Evolutionary conservation across 2,888 invertebrate species (phyloP).

Genomic region (Barypeithes pellucidus): DNA sequence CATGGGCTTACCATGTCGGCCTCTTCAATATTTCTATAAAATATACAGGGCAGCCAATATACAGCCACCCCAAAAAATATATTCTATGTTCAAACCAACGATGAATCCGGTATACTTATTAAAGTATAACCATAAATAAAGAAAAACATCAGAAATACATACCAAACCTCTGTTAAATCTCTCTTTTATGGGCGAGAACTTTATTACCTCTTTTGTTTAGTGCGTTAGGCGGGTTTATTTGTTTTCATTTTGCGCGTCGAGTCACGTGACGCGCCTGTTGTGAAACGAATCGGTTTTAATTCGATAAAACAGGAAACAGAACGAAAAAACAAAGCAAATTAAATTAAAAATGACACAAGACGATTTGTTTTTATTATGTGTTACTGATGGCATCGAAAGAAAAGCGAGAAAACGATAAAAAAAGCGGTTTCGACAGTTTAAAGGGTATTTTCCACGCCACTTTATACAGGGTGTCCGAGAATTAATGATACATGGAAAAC

Average conservation of each 20-base stretch:
- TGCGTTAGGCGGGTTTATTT: slow-evolving; percentile 36
- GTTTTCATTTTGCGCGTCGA: slow-evolving; percentile 48
- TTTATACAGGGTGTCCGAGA: background rate
- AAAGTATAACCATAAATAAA: background rate
- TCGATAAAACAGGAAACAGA: slow-evolving; percentile 42
- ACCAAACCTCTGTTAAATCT: background rate
- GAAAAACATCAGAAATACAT: background rate
- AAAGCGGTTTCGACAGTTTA: slow-evolving; percentile 7
- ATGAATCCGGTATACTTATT: no score
- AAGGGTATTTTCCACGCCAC: slow-evolving; percentile 9
- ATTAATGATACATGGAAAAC: no score
- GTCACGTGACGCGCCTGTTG: slow-evolving; percentile 43
- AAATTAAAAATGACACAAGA: slow-evolving; percentile 49
- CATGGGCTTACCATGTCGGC: no score
- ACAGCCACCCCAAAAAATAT: no score
- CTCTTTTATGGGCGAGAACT: background rate
- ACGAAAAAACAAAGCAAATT: slow-evolving; percentile 41
- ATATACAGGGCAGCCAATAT: no score
- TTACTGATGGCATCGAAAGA: slow-evolving; percentile 12
- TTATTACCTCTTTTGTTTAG: slow-evolving; percentile 20
- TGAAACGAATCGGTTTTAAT: slow-evolving; percentile 46
- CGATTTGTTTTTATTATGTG: slow-evolving; percentile 50
- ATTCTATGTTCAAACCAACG: no score
- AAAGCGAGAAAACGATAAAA: slow-evolving; percentile 8
- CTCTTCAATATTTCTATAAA: no score